Evolutionary conservation across 2,888 invertebrate species (phyloP), one percentile per base, ranked within the genome.

Genomic region (Azorinus chamasolen): DNA sequence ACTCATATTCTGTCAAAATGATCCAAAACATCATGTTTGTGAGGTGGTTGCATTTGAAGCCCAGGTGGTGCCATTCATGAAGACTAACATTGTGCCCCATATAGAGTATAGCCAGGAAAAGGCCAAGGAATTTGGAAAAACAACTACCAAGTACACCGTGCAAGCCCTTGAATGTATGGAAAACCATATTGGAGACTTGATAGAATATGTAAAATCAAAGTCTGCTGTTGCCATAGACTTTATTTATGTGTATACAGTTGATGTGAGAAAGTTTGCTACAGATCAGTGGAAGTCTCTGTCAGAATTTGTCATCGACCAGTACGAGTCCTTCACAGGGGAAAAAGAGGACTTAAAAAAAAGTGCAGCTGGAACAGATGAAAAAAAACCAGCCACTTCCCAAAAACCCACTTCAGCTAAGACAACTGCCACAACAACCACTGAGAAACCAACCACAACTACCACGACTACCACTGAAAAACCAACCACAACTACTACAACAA

Each of bases 1-100:
- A 6, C 65, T 80, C 8, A 58, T 76, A 18, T 76, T 64, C 66
- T 80, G 80, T 63, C 72, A 80, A 50, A 65, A 68, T 41, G 63
- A 76, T 45, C 59, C 75, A 4, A 65, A 68, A 39, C 64, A 76
- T 32, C 46, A 69, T 27, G 53, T 80, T 24, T 80, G 80, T 73
- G 76, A 73, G n/a, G 41, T 63, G 2, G 65, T 70, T 18, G 46
- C 72, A 45, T 80, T 62, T 66, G 73, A 73, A 32, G 45, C 55
- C n/a, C 45, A 45, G 24, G 53, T 80, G 3, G 80, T 80, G 24
- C 80, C 80, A 25, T 65, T 65, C 25, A 75, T 72, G 6, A 69
- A 65, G 48, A 50, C 65, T 18, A 59, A 80, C 53, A 45, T 76
- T n/a, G 43, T 65, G 25, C 72, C 80, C 10, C 24, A 62, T 37